Conservation (phyloP, 2,113 vertebrate genomes). For the Macroglossus sobrinus region DNA sequence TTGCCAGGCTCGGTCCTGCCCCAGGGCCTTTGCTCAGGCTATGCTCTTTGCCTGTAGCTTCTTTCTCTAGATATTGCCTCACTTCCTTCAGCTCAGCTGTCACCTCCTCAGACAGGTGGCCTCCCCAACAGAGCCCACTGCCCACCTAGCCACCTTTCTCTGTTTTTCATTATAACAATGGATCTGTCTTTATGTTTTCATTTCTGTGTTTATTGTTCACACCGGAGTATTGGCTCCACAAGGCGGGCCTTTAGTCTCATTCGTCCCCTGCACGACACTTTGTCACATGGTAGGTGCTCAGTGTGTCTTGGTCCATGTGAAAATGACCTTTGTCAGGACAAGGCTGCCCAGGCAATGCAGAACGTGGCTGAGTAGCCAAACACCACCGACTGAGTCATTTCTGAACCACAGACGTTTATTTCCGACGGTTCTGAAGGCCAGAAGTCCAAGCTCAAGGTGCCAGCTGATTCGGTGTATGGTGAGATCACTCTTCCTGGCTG, state of each 20-base stretch:
- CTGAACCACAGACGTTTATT: background rate
- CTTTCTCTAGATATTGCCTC: background rate
- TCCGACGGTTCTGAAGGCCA: background rate
- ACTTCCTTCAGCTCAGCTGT: background rate
- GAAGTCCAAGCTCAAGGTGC: background rate
- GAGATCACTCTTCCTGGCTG: background rate
- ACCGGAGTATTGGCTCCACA: background rate
- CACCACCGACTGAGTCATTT: rapidly evolving
- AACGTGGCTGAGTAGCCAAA: background rate
- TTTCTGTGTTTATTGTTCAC: background rate
- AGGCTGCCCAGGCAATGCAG: background rate
- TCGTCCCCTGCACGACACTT: background rate
- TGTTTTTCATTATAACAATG: background rate
- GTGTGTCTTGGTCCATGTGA: background rate
- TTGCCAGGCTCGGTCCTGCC: background rate
- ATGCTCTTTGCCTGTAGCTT: background rate
- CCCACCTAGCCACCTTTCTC: background rate
- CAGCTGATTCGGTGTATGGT: background rate
- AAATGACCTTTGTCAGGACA: background rate
- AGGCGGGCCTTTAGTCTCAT: background rate
- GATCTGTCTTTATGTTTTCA: background rate
- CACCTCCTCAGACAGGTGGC: background rate
- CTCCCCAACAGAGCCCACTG: background rate
- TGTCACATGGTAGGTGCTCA: background rate
- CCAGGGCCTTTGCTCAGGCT: background rate